Evolutionary conservation across 2,888 invertebrate species (phyloP).

Genomic region (Pyrocoelia pectoralis): DNA sequence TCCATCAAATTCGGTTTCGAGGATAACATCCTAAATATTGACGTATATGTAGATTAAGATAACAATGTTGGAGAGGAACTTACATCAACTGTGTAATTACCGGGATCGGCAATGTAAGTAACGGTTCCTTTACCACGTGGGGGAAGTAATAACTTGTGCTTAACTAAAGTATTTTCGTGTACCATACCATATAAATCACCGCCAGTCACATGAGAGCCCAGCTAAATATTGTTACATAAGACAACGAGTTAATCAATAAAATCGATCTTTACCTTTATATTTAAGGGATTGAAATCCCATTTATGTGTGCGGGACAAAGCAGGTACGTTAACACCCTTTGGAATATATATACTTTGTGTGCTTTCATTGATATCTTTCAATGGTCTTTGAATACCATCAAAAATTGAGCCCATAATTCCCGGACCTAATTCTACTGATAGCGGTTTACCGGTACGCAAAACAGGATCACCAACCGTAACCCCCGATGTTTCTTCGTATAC

Average conservation of each 20-base stretch:
- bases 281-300: conserved; percentile 94
- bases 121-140: conserved; percentile 97
- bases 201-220: conserved; percentile 98
- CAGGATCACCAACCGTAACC: conserved; percentile 99
- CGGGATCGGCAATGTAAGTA: conserved; percentile 91
- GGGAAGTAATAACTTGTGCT: conserved; percentile 95
- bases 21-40: conserved; percentile 80
- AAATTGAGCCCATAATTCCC: conserved; percentile 99
- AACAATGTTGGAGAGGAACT: conserved; percentile 56
- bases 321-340: conserved; percentile 98
- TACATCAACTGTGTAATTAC: conserved; percentile 92
- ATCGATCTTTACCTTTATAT: conserved; percentile 71
- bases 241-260: not conserved
- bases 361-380: conserved; percentile 94
- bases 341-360: conserved; percentile 98
- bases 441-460: conserved; percentile 97
- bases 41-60: not conserved
- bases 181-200: conserved; percentile 97
- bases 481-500: conserved; percentile 95
- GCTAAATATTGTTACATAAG: conserved; percentile 60
- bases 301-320: conserved; percentile 77
- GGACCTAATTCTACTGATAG: conserved; percentile 98
- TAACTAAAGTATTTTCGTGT: conserved; percentile 96
- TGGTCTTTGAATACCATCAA: conserved; percentile 99
- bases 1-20: conserved; percentile 99